Percentiles rank a stretch among this genome's conserved stretches.
Conservation (phyloP, 2,113 vertebrate genomes). For the Caretta caretta region DNA sequence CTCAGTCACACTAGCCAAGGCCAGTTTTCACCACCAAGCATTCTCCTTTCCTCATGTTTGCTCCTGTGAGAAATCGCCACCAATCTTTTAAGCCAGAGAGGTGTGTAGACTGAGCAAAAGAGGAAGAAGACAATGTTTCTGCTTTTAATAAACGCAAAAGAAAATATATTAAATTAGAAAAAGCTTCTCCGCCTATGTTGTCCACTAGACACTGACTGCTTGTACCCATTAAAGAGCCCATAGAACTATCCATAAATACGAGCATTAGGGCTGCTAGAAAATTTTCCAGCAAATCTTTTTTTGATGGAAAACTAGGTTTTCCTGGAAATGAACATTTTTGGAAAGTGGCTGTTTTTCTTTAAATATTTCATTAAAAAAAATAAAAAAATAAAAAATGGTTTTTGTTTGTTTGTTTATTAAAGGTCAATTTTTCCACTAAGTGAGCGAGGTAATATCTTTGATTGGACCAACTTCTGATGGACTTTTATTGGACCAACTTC, state of each 20-base stretch:
- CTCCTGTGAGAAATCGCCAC: conserved; percentile 53
- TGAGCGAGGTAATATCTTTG: neutral
- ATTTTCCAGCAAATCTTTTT: neutral
- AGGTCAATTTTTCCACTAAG: neutral
- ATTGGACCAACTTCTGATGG: neutral
- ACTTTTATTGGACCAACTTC: neutral
- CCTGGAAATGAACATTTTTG: neutral
- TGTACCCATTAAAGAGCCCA: neutral
- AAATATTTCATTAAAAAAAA: neutral
- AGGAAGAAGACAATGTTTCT: neutral
- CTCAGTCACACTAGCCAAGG: conserved; percentile 44
- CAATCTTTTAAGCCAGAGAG: conserved; percentile 47
- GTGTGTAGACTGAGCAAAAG: conserved; percentile 43
- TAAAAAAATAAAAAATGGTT: neutral
- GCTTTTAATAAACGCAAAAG: conserved; percentile 12
- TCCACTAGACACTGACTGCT: neutral
- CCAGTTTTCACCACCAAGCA: conserved; percentile 43
- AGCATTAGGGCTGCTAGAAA: neutral
- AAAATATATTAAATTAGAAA: conserved; percentile 39
- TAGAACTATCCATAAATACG: neutral
- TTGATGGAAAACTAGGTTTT: no score
- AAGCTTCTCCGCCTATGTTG: neutral
- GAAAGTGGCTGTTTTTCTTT: neutral
- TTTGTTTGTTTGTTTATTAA: neutral
- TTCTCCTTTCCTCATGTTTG: conserved; percentile 56